Base-by-base conservation (phyloP, 2,113 vertebrate genomes). In the Melozone crissalis region DNA sequence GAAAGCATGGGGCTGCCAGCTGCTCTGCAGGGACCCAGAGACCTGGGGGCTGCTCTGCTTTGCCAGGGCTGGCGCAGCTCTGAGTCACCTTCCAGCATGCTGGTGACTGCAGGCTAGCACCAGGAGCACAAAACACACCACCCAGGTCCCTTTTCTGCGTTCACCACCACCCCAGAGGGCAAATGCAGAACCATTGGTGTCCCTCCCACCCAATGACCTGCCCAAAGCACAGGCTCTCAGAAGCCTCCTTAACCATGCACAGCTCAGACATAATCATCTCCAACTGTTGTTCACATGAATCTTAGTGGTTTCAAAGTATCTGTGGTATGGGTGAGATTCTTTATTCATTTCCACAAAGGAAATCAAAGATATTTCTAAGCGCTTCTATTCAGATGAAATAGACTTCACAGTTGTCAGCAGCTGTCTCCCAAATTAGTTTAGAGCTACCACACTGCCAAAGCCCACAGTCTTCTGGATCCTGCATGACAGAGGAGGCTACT, bases 291-390 rank as follows among this genome's bases (percentile, higher is more conserved):
- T 88, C 82, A 65, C 22, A 26, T 62, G 84, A 58, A 58, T 43
- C 52, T 83, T 62, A 71, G 91, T 94, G 94, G 82, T 92, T 96
- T 95, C 33, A 71, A 80, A 85, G 69, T 66, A 94, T 97, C 89
- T 84, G 68, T 76, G 78, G 74, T 54, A 95, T 59, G 87, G 37
- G 35, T 47, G 39, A 94, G 71, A 83, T 65, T 59, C 77, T 96
- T 93, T 72, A 49, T 71, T 87, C 87, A 86, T 84, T 84, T 84
- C 69, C 89, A 73, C 68, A 90, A 89, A 95, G 90, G 82, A 97
- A 96, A 94, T 96, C 79, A 88, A 94, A 94, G 65, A 33, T 78
- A 89, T 90, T 96, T 94, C 87, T 84, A 93, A 92, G 58, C 5
- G 1, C 73, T 94, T 77, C 37, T 54, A 31, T 68, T 54, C 8